Percentiles rank a stretch among this genome's conserved stretches.
These are phyloP conservation scores for Limnephilus lunatus DNA, from an alignment of 2,888 invertebrate genomes.

Conservation along the genomic window DNA sequence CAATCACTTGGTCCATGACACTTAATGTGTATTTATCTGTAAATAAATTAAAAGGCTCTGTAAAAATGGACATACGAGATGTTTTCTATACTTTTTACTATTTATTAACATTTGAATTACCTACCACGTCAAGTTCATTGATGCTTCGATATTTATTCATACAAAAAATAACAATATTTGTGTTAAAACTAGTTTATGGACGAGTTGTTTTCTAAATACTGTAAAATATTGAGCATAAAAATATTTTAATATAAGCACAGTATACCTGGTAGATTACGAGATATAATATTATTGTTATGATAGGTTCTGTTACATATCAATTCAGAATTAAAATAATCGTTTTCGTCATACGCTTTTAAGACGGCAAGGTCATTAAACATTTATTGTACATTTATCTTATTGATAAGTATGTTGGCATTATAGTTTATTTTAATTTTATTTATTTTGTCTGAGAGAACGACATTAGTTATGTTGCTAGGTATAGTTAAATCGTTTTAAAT, in stretches of 20 bases:
- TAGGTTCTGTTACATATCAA: not conserved
- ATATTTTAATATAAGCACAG: not conserved
- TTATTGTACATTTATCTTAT: not conserved
- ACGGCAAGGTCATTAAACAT: not conserved
- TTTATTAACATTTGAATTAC: conserved; percentile 16
- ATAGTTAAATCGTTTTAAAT: no score
- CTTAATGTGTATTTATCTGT: conserved; percentile 46
- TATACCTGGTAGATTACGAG: not conserved
- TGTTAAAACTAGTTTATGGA: not conserved
- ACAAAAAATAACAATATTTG: conserved; percentile 19
- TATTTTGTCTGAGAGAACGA: no score
- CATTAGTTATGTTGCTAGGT: no score
- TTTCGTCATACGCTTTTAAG: not conserved
- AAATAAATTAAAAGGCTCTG: conserved; percentile 33
- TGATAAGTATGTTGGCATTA: no score
- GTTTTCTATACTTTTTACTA: not conserved
- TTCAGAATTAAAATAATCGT: not conserved
- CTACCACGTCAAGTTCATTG: conserved; percentile 12
- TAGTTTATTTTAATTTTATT: no score
- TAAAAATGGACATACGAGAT: not conserved
- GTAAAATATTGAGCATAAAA: not conserved
- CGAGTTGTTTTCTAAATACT: not conserved
- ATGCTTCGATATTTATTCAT: not conserved
- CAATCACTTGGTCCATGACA: conserved; percentile 42
- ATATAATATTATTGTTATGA: no score